Base-by-base conservation (phyloP, 2,888 invertebrate genomes). In the Amphipyra tragopoginis region DNA sequence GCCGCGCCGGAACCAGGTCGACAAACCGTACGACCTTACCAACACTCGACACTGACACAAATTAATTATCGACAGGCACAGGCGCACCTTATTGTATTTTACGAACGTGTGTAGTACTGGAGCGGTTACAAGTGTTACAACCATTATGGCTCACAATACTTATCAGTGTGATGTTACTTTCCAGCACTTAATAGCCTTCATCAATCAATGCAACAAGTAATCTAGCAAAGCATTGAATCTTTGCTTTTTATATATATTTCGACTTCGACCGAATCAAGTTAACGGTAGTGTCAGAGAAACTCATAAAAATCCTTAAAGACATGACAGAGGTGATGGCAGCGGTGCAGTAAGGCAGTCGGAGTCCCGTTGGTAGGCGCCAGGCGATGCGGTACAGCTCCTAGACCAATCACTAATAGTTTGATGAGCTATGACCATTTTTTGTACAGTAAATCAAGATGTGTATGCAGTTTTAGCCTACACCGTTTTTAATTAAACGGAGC, bases 11-110 rank as follows among this genome's bases (percentile, higher is more conserved):
- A 60, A 66, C 70, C 75, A 61, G 75, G 76, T 76, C 80, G 72
- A 64, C 80, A 70, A 66, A 68, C 78, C 56, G 72, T 45, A 44
- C 77, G 68, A 66, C 72, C 74, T 71, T 59, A 57, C 59, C 51
- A 62, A 39, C 67, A 61, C 55, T 53, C 55, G 58, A 62, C 69
- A 67, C 62, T 65, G 72, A 68, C 67, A 68, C 72, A 43, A 67
- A 65, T 68, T 70, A 69, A 77, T 77, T 75, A 75, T 64, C 75
- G 67, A 57, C 59, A 43, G 42, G 29, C 52, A 52, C 45, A 42
- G 50, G 8, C 63, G 40, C 52, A 58, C 52, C 49, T 59, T 36
- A 47, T 68, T 52, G 50, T 29, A 63, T 36, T 62, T 69, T 55
- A 7, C 44, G 21, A 52, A 36, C 40, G 52, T 45, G 56, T 45